phyloP scores from a whole-genome alignment of 2,797 vertebrate species.

The Atherinosoma microstoma region DNA sequence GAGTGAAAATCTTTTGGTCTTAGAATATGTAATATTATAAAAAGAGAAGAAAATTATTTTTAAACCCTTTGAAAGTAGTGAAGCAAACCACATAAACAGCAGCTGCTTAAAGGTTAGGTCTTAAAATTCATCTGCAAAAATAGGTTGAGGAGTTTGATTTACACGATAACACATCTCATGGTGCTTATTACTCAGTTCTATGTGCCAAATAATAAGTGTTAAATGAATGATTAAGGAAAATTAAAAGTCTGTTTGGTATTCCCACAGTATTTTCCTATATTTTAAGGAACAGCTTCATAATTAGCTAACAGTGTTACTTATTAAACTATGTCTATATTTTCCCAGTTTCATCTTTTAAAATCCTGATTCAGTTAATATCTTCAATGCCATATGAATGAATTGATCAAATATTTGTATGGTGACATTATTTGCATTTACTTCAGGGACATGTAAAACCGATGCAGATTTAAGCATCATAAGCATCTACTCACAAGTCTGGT shows the following conservation, averaged over 20 bases:
- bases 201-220: neutral
- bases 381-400: neutral
- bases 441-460: neutral
- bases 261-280: neutral
- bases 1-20: neutral
- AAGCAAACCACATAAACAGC: too few species aligned
- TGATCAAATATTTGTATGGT: neutral
- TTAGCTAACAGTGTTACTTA: neutral
- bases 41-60: too few species aligned
- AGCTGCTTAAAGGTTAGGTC: too few species aligned
- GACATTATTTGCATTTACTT: neutral
- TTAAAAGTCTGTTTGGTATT: too few species aligned
- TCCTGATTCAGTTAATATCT: neutral
- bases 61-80: too few species aligned
- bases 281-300: neutral
- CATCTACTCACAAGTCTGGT: slow-evolving; percentile 88
- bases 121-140: neutral
- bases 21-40: too few species aligned
- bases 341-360: neutral
- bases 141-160: neutral
- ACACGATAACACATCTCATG: neutral
- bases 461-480: neutral
- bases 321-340: neutral
- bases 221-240: neutral
- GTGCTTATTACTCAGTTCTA: neutral